Base-by-base conservation (phyloP, 2,888 invertebrate species). In the Leptothorax acervorum region DNA sequence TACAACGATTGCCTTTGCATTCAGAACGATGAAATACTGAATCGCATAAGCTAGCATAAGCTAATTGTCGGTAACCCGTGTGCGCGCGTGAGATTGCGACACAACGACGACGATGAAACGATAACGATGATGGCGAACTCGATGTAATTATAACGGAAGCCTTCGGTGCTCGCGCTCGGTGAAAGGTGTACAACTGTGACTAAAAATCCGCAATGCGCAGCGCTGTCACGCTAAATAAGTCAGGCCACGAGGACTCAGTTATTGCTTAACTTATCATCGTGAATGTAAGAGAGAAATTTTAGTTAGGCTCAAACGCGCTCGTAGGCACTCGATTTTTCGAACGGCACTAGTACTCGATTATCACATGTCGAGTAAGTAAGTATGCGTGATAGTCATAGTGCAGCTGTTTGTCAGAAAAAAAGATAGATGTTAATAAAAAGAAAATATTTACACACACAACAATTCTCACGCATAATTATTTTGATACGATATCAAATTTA, bases 71-170 rank as follows among this genome's bases (percentile, higher is more conserved):
- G 71, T 78, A 65, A 79, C 68, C 68, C 65, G 48, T 39, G 65
- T 68, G 82, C 76, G 53, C 84, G 51, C 71, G 86, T 78, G 65
- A 35, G 82, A 87, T 74, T 23, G n/a, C 48, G 82, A 70, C 83
- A 82, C 82, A 31, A 6, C 51, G 12, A 39, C 18, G 48, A 68
- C 76, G 65, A 76, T n/a, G 68, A 28, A 63, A 76, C 28, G 53
- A 70, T 79, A 70, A 79, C 79, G 60, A 79, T 18, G 28, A 60
- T 12, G 28, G 28, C 57, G 6, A 60, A 62, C 48, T 71, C 73
- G 76, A 79, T 88, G 76, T 85, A 88, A 88, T 88, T 88, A 85
- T 78, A 86, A 86, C 86, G 62, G 84, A 70, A 65, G 82, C 63
- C 68, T 39, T 76, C 53, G 42, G 15, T 18, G 48, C 63, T 23